Conservation (phyloP, 2,113 vertebrate species). For the Pleuronectes platessa region DNA sequence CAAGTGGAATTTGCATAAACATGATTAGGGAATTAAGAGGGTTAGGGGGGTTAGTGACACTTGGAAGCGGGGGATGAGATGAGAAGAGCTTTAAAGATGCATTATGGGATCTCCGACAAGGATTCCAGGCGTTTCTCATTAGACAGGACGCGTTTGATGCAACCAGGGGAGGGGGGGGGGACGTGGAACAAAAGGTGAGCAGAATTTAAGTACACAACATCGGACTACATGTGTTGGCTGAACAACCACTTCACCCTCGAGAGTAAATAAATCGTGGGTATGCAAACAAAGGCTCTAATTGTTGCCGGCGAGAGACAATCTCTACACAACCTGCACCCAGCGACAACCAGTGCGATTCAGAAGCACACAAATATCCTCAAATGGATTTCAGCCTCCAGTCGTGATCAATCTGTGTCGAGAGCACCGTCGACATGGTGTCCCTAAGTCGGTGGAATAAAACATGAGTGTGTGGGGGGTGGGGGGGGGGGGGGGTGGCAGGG, state of each 20-base stretch:
- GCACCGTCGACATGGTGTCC: conserved; percentile 36
- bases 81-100: conserved; percentile 51
- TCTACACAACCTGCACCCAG: conserved; percentile 32
- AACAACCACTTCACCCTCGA: conserved; percentile 43
- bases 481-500: background rate
- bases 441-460: background rate
- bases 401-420: conserved; percentile 40
- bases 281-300: conserved; percentile 42
- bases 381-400: conserved; percentile 29
- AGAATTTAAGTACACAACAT: conserved; percentile 33
- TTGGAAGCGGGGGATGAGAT: conserved; percentile 30
- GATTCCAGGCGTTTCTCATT: conserved; percentile 25
- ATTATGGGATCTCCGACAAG: conserved; percentile 54
- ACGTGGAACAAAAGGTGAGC: conserved; percentile 33
- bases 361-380: conserved; percentile 46
- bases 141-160: conserved; percentile 26
- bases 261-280: conserved; percentile 39
- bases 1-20: conserved; percentile 72
- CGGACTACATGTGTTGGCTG: conserved; percentile 33
- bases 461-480: no score
- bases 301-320: conserved; percentile 48
- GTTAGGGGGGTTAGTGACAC: conserved; percentile 38
- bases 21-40: conserved; percentile 62
- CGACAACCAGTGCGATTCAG: conserved; percentile 36
- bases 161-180: conserved; percentile 2